A percentile compares a stretch with the other conserved stretches of the same genome.
phyloP scores from a whole-genome alignment of 2,888 invertebrate species.

The Apamea anceps region DNA sequence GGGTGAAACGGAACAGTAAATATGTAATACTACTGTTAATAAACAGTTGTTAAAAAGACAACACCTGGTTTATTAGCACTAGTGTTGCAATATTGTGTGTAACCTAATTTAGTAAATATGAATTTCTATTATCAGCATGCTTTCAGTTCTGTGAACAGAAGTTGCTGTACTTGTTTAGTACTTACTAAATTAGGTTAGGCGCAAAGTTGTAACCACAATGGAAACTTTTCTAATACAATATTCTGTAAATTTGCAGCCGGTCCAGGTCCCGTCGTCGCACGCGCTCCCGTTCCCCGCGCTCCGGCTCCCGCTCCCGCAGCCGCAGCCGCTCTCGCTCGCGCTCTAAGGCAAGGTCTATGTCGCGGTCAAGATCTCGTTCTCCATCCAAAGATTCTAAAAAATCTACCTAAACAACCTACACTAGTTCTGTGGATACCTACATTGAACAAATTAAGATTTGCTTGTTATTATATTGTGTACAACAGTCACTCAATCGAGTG shows the following conservation, averaged over 20 bases:
- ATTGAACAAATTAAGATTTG: constrained; percentile 65
- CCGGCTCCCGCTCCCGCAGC: constrained; percentile 86
- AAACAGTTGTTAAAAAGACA: constrained; percentile 40
- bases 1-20: constrained; percentile 15
- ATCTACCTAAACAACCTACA: constrained; percentile 78
- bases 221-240: constrained; percentile 29
- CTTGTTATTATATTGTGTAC: constrained; percentile 49
- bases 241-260: constrained; percentile 82
- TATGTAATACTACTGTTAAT: constrained; percentile 43
- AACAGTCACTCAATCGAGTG: constrained; percentile 59
- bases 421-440: constrained; percentile 55
- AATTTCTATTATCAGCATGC: not conserved
- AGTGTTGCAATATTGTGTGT: constrained; percentile 43
- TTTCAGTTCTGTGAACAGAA: not conserved
- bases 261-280: constrained; percentile 92
- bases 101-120: constrained; percentile 58
- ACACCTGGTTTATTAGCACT: constrained; percentile 56
- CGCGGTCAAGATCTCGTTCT: constrained; percentile 87
- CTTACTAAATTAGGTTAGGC: constrained; percentile 50
- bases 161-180: constrained; percentile 1
- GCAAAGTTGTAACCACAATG: constrained; percentile 28
- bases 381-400: constrained; percentile 89
- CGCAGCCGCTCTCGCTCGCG: constrained; percentile 89
- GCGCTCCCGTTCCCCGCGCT: constrained; percentile 90
- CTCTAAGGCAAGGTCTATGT: constrained; percentile 88